Evolutionary conservation across 37 sponge, comb jelly and placozoan species (phyloP).

Genomic region (Halichondria panicea): DNA sequence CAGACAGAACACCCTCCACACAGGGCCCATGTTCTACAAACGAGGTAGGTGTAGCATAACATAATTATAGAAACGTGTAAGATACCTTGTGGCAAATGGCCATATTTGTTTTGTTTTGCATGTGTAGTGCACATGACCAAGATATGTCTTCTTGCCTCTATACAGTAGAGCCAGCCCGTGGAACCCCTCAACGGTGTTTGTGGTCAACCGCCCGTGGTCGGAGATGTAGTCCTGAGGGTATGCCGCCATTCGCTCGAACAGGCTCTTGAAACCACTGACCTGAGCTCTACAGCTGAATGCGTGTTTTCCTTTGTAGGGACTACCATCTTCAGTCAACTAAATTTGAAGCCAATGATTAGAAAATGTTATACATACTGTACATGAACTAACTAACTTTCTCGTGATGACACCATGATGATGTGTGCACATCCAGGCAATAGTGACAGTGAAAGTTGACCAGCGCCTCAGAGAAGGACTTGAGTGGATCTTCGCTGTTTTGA

Average conservation of each 20-base stretch:
- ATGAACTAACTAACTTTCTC: neutral
- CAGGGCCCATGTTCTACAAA: too few species aligned
- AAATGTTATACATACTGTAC: neutral
- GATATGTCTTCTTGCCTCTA: neutral
- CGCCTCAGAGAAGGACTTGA: neutral
- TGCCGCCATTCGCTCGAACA: neutral
- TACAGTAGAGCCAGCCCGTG: constrained; percentile 12
- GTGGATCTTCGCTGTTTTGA: constrained; percentile 1
- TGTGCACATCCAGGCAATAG: constrained; percentile 26
- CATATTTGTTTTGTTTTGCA: constrained; percentile 21
- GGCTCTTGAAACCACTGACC: neutral
- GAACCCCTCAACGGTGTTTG: constrained; percentile 8
- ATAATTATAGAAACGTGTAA: too few species aligned
- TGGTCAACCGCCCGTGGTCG: neutral
- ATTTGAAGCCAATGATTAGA: too few species aligned
- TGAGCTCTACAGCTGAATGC: constrained; percentile 4
- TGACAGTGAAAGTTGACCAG: constrained; percentile 31
- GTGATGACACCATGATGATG: constrained; percentile 26
- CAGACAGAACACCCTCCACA: too few species aligned
- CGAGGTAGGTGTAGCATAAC: too few species aligned
- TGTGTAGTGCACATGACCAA: constrained; percentile 1
- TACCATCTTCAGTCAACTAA: too few species aligned
- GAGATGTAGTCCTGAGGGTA: neutral
- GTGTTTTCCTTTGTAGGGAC: constrained; percentile 15
- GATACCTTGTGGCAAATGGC: constrained; percentile 3